A percentile compares a stretch with the other conserved stretches of the same genome.
phyloP scores from a whole-genome alignment of 2,113 vertebrate species.

The Micronycteris hirsuta region DNA sequence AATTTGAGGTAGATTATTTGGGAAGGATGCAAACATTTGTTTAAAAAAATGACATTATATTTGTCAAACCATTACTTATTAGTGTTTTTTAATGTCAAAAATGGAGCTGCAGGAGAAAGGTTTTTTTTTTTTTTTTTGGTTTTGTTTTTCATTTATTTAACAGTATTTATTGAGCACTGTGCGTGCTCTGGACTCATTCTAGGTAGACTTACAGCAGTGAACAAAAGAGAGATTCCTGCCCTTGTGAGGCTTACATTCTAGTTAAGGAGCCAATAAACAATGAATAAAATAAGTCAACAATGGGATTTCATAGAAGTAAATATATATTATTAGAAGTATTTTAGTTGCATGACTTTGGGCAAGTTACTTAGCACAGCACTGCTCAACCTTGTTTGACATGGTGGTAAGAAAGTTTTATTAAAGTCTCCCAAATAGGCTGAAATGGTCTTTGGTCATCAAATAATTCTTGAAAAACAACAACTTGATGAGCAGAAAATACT shows the following conservation, averaged over 20 bases:
- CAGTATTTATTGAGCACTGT: background rate
- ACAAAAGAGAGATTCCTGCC: background rate
- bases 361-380: background rate
- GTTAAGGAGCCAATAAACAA: background rate
- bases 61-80: background rate
- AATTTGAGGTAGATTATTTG: conserved; percentile 7
- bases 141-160: too few species aligned
- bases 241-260: too few species aligned
- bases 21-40: conserved; percentile 9
- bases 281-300: background rate
- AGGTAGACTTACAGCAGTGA: background rate
- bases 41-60: conserved; percentile 29
- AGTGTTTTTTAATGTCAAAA: background rate
- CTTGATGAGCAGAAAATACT: background rate
- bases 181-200: background rate
- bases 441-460: conserved; percentile 31
- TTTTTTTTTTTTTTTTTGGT: too few species aligned
- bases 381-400: background rate
- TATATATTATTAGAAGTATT: background rate
- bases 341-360: background rate
- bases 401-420: background rate
- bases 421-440: conserved; percentile 2
- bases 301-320: background rate
- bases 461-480: conserved; percentile 27
- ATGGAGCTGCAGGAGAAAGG: background rate